phyloP scores from a whole-genome alignment of 2,888 invertebrate genomes.

The Pecten maximus region DNA sequence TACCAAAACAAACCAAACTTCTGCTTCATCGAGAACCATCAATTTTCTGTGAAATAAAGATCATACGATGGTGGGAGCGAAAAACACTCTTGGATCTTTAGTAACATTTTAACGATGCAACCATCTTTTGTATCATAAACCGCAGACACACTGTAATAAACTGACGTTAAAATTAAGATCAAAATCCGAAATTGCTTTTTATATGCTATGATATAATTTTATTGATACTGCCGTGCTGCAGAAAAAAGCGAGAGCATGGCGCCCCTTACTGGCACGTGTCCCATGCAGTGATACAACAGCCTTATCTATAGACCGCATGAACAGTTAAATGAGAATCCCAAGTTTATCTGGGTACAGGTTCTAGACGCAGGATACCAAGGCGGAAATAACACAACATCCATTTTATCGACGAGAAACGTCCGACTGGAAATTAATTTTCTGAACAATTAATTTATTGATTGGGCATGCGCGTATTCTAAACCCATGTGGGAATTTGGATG shows the following conservation, averaged over 20 bases:
- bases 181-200: no score
- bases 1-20: no score
- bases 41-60: no score
- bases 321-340: conserved; percentile 3
- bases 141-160: no score
- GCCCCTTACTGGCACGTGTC: background rate
- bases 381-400: conserved; percentile 33
- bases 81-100: no score
- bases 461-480: background rate
- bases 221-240: background rate
- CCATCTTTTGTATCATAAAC: no score
- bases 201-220: no score
- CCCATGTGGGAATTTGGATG: background rate
- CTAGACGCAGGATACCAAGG: background rate
- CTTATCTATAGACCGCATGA: background rate
- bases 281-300: background rate
- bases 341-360: conserved; percentile 15
- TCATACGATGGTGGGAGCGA: no score
- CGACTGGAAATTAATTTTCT: conserved; percentile 33
- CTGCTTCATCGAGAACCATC: no score
- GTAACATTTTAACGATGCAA: no score
- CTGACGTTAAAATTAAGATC: no score
- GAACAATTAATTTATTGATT: conserved; percentile 26
- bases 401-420: conserved; percentile 25
- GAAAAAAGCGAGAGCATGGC: background rate